Base-by-base conservation (phyloP, 2,113 vertebrate genomes). In the Perccottus glenii region DNA sequence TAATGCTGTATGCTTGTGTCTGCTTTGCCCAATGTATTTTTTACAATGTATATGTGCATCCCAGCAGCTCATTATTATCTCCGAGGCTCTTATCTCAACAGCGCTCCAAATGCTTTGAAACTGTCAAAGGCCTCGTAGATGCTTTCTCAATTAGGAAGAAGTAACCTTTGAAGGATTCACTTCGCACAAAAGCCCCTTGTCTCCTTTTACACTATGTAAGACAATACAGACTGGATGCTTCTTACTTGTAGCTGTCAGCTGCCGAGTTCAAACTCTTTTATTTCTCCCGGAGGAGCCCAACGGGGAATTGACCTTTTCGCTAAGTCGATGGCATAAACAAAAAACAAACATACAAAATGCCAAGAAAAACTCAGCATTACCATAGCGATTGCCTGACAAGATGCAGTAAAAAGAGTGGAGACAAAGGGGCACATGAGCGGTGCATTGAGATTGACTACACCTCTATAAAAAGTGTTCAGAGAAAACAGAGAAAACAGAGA, bases 251-350 rank as follows among this genome's bases (percentile, higher is more conserved):
- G 52, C 76, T 82, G 76, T 88, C 82, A 78, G 82, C 69, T 14
- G 57, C 53, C 0, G 43, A 70, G 66, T 77, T 80, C 80, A 86
- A 75, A 81, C 11, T 57, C 51, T 50, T 68, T 38, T 79, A 40
- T 78, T 79, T 76, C 44, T 42, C 55, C 27, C 35, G 16, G 9
- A 0, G 3, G 33, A 27, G 36, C 67, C 64, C 80, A 14, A 64
- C 12, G 11, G 88, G 80, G 84, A 63, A 56, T 74, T 69, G 36
- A 91, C 89, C 88, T 91, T 90, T 88, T 86, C 64, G 55, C 64
- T 19, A 49, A 88, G 70, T 81, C 40, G 73, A 83, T 57, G n/a
- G 43, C 64, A 60, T 76, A 87, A 88, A 81, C 62, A 52, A 51
- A 63, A 63, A 70, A 52, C 64, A 73, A 81, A 82, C 72, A 53